These are phyloP conservation scores for Spea bombifrons DNA, from an alignment of 2,113 vertebrate genomes.

Conservation along the genomic window DNA sequence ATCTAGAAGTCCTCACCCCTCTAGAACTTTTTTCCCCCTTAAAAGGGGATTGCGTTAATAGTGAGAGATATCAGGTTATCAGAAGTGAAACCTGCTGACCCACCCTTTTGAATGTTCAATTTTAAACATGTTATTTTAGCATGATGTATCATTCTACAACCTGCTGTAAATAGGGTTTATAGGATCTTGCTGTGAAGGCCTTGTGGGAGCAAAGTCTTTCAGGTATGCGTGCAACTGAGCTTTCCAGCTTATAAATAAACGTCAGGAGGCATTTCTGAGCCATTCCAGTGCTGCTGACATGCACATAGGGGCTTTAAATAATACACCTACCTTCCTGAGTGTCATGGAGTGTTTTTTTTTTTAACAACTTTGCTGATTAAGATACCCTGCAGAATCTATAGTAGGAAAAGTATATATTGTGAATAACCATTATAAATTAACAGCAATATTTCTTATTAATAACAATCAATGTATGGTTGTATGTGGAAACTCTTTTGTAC, in stretches of 20 bases:
- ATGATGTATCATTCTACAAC: not conserved
- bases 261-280: conserved; percentile 26
- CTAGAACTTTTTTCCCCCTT: too few species aligned
- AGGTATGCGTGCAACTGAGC: conserved; percentile 9
- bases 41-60: not conserved
- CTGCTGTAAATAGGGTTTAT: conserved; percentile 14
- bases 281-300: conserved; percentile 31
- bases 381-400: too few species aligned
- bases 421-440: too few species aligned
- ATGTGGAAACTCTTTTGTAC: too few species aligned
- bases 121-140: not conserved
- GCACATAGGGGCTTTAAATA: conserved; percentile 31
- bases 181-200: conserved; percentile 4
- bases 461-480: too few species aligned
- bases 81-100: not conserved
- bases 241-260: conserved; percentile 42
- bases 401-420: too few species aligned
- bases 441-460: too few species aligned
- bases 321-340: conserved; percentile 20
- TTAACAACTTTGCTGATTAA: not conserved
- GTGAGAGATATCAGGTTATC: not conserved
- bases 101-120: not conserved
- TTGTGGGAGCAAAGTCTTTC: conserved; percentile 12
- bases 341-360: conserved; percentile 22
- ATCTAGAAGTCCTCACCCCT: too few species aligned